These are phyloP conservation scores for Sinosuthora webbiana DNA, from an alignment of 2,113 vertebrate genomes.

Conservation along the genomic window DNA sequence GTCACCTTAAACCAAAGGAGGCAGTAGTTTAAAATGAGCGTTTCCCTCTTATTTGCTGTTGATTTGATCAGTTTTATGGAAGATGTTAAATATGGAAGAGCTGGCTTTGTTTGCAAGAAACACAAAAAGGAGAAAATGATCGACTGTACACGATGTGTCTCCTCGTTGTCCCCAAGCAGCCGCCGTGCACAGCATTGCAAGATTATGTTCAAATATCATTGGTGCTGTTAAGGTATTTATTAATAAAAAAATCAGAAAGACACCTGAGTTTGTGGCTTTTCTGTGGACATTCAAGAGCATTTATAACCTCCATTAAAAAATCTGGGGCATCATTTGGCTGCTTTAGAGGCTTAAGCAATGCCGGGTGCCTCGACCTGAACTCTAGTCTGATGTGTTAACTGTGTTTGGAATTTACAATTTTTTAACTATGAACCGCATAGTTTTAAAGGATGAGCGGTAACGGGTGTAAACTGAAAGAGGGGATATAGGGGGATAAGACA, in stretches of 20 bases:
- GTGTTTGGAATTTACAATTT: neutral
- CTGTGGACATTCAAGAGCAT: neutral
- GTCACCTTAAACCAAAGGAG: neutral
- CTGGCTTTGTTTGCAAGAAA: conserved; percentile 15
- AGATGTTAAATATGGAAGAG: conserved; percentile 15
- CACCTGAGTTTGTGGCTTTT: conserved; percentile 4
- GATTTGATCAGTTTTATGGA: conserved; percentile 5
- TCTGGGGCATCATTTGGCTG: fast-evolving
- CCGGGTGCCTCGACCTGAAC: fast-evolving
- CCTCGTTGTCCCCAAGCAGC: neutral
- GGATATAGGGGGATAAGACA: neutral
- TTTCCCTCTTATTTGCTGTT: conserved; percentile 13
- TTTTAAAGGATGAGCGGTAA: neutral
- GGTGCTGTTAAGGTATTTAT: conserved; percentile 78
- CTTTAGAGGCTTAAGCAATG: neutral
- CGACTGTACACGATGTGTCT: conserved; percentile 4
- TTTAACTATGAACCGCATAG: fast-evolving
- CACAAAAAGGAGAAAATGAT: neutral
- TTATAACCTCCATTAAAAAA: neutral
- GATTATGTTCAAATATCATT: conserved; percentile 50
- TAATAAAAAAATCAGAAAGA: conserved; percentile 74
- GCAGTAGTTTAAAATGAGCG: conserved; percentile 10
- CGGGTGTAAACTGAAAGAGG: no score
- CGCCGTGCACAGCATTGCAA: conserved; percentile 18
- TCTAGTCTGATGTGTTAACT: fast-evolving